Conservation (phyloP, 2,113 vertebrate species). For the Rhinopomastus cyanomelas region DNA sequence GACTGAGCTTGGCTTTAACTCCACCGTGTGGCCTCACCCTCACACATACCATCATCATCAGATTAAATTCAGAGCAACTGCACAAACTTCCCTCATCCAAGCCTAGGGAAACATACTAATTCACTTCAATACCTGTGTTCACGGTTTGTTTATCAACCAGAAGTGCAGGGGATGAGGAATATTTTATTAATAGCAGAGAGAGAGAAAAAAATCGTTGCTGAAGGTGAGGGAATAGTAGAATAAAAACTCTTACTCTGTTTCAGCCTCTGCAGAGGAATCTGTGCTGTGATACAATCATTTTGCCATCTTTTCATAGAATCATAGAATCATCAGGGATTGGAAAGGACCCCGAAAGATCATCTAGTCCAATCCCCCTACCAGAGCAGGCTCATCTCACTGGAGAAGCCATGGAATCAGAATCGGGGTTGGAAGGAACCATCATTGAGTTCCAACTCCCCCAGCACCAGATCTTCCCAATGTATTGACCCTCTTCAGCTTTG, state of each 20-base stretch:
- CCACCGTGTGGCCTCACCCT: slow-evolving; percentile 31
- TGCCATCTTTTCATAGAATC: not conserved
- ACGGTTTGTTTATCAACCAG: not conserved
- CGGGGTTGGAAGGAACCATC: too few relatives aligned
- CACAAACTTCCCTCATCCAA: not conserved
- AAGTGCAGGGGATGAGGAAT: fast-evolving
- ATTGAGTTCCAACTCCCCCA: too few relatives aligned
- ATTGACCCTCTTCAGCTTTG: not conserved
- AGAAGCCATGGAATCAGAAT: too few relatives aligned
- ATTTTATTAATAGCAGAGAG: not conserved
- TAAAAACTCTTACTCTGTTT: not conserved
- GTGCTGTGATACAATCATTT: not conserved
- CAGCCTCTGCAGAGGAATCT: not conserved
- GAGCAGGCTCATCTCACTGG: too few relatives aligned
- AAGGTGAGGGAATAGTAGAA: not conserved
- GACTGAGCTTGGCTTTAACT: not conserved
- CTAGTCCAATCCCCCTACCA: too few relatives aligned
- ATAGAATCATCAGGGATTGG: too few relatives aligned
- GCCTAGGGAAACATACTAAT: not conserved
- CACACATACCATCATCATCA: not conserved
- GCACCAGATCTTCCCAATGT: not conserved
- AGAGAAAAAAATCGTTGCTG: not conserved
- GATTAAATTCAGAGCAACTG: not conserved
- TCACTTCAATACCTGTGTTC: not conserved
- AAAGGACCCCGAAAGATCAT: too few relatives aligned